Evolutionary conservation across 2,888 invertebrate genomes (phyloP).

Genomic region (Habrosyne pyritoides): DNA sequence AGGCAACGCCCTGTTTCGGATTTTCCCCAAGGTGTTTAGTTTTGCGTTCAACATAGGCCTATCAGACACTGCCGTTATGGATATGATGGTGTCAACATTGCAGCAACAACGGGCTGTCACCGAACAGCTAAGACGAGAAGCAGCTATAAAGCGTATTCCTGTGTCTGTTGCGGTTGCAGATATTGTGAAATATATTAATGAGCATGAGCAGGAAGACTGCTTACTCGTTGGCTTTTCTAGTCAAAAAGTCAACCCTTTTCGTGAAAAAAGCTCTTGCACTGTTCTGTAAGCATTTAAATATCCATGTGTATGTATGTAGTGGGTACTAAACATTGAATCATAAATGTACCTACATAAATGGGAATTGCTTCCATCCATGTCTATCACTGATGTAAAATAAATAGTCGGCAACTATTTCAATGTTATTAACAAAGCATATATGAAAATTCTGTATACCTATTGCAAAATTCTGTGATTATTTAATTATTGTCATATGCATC

Average conservation of each 20-base stretch:
- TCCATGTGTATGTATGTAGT: not conserved
- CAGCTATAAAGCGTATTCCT: conserved; percentile 92
- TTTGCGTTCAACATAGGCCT: conserved; percentile 90
- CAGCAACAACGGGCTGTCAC: conserved; percentile 97
- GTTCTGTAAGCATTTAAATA: conserved; percentile 85
- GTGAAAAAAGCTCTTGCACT: conserved; percentile 95
- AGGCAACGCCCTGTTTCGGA: conserved; percentile 77
- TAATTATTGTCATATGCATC: not conserved
- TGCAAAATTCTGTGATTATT: not conserved
- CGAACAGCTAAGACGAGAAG: conserved; percentile 96
- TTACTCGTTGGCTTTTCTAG: conserved; percentile 96
- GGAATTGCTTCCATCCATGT: not conserved
- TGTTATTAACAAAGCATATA: not conserved
- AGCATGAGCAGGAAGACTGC: conserved; percentile 96
- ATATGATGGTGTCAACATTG: conserved; percentile 96
- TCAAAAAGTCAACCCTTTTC: conserved; percentile 97
- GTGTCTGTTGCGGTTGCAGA: conserved; percentile 96
- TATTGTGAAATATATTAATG: conserved; percentile 94
- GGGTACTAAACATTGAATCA: not conserved
- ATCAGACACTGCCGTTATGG: conserved; percentile 94
- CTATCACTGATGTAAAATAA: not conserved
- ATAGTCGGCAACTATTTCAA: not conserved
- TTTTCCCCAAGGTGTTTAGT: conserved; percentile 57
- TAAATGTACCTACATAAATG: not conserved
- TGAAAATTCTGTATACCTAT: not conserved